phyloP scores from a whole-genome alignment of 2,888 invertebrate species.

The Netelia virgata region DNA sequence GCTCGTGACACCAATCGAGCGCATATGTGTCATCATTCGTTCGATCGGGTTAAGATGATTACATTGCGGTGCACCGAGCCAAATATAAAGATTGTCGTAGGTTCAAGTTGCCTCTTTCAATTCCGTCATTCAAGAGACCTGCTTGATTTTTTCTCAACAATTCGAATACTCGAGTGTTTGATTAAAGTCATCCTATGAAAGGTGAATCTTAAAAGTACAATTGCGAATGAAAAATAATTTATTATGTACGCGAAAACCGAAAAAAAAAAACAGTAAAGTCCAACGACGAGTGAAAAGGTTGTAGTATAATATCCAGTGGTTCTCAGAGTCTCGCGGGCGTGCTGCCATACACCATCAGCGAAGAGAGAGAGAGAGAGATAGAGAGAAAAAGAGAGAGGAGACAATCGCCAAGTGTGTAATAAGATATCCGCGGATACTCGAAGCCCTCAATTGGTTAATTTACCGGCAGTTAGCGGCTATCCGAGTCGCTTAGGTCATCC shows the following conservation, averaged over 20 bases:
- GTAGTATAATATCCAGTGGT: slow-evolving; percentile 32
- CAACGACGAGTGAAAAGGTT: slow-evolving; percentile 10
- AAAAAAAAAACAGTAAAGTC: slow-evolving; percentile 33
- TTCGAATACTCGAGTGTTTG: background rate
- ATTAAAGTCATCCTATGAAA: background rate
- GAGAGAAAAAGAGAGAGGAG: slow-evolving; percentile 25
- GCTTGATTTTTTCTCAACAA: slow-evolving; percentile 13
- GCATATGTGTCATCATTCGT: background rate
- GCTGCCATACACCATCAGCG: slow-evolving; percentile 45
- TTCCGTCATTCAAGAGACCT: slow-evolving; percentile 9
- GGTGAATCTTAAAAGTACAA: slow-evolving; percentile 10
- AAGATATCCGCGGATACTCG: slow-evolving; percentile 85
- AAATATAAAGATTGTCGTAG: slow-evolving; percentile 70
- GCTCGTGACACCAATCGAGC: background rate
- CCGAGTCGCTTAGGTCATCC: slow-evolving; percentile 84
- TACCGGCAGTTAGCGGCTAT: slow-evolving; percentile 84
- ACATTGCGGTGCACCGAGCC: slow-evolving; percentile 68
- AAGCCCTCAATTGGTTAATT: slow-evolving; percentile 85
- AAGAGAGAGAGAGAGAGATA: slow-evolving; percentile 9
- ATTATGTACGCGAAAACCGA: slow-evolving; percentile 1
- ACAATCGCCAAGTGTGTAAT: slow-evolving; percentile 82
- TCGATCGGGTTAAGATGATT: background rate
- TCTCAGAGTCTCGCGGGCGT: slow-evolving; percentile 28
- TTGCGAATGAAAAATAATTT: slow-evolving; percentile 17
- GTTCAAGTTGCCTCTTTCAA: slow-evolving; percentile 21